Evolutionary conservation across 2,113 vertebrate species (phyloP).

Genomic region (Hippolais icterina): DNA sequence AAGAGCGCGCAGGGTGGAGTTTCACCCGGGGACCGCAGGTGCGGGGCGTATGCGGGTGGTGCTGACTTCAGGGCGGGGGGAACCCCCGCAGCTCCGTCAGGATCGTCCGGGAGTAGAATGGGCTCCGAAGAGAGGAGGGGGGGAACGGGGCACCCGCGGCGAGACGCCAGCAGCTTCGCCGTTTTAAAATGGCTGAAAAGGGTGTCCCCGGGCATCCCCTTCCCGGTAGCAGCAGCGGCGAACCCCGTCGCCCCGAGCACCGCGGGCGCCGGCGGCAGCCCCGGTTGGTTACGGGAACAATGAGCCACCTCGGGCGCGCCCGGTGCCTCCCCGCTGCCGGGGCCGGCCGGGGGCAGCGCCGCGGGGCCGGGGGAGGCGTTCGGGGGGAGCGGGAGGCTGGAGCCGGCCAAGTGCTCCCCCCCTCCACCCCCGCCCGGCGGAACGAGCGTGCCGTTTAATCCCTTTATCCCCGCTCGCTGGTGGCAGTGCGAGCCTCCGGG

Average conservation of each 20-base stretch:
- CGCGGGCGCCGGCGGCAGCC: background rate
- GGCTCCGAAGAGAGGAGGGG: background rate
- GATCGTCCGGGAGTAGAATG: background rate
- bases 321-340: background rate
- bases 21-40: background rate
- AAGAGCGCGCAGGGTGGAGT: background rate
- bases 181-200: conserved; percentile 47
- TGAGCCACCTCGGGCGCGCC: background rate
- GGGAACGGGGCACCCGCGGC: background rate
- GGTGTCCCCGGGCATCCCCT: conserved; percentile 15
- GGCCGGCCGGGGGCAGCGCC: background rate
- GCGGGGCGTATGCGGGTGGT: background rate
- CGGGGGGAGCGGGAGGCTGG: background rate
- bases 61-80: background rate
- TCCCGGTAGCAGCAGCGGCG: background rate
- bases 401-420: background rate
- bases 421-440: background rate
- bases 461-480: background rate
- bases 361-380: background rate
- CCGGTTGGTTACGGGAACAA: background rate
- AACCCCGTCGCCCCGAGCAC: background rate
- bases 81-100: background rate
- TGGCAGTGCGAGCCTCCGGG: background rate
- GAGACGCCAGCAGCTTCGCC: background rate
- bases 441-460: conserved; percentile 20